Conservation (phyloP, 2,888 invertebrate species). For the Thecophora atra region DNA sequence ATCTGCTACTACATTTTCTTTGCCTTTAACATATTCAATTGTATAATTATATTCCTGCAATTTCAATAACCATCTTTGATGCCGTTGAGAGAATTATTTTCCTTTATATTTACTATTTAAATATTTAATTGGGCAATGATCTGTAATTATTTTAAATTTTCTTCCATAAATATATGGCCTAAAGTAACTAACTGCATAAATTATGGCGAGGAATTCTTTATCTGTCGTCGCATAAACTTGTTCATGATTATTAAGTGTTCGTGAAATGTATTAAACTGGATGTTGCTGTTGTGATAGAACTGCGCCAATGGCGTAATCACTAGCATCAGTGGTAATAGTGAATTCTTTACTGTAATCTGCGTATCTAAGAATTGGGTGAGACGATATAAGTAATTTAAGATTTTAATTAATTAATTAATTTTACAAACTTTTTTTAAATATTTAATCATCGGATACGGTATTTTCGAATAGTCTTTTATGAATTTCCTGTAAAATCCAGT, state of each 20-base stretch:
- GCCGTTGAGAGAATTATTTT: constrained; percentile 1
- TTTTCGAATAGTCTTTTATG: too few relatives aligned
- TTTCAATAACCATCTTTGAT: constrained; percentile 13
- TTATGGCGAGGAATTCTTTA: constrained; percentile 17
- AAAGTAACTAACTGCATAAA: constrained; percentile 19
- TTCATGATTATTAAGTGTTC: constrained; percentile 11
- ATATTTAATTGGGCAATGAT: constrained; percentile 19
- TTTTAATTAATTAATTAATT: too few relatives aligned
- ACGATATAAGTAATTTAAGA: not conserved
- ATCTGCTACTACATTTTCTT: constrained; percentile 20
- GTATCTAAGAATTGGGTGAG: constrained; percentile 11
- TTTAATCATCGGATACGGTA: too few relatives aligned
- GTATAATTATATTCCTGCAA: constrained; percentile 18
- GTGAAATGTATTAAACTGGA: not conserved
- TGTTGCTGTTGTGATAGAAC: not conserved
- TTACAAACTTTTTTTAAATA: too few relatives aligned
- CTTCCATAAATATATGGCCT: constrained; percentile 14
- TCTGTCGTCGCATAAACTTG: constrained; percentile 7
- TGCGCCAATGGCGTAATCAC: not conserved
- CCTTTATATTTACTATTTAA: not conserved
- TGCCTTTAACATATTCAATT: constrained; percentile 21
- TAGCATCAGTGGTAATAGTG: constrained; percentile 1
- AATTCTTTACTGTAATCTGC: not conserved
- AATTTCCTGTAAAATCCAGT: too few relatives aligned
- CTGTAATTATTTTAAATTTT: constrained; percentile 18